Conservation (phyloP, 1,140 invertebrate genomes). For the Megathymus violae region DNA sequence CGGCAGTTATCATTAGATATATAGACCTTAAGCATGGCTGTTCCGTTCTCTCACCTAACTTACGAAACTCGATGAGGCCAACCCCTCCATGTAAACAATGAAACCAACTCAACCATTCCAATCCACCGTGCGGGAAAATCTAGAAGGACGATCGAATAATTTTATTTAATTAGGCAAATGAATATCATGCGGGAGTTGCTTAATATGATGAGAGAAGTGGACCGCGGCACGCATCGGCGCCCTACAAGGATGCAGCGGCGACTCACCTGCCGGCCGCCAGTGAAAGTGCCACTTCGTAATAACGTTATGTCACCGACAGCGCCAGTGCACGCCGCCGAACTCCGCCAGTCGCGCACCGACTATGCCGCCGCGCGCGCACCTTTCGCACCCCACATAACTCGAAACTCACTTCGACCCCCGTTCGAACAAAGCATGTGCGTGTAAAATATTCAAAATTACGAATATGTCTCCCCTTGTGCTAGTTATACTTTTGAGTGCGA, state of each 20-base stretch:
- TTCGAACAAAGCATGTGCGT: slow-evolving; percentile 56
- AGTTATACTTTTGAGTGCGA: slow-evolving; percentile 58
- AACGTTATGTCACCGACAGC: slow-evolving; percentile 65
- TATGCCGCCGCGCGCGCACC: slow-evolving; percentile 71
- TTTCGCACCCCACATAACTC: slow-evolving; percentile 38
- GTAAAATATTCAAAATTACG: slow-evolving; percentile 52
- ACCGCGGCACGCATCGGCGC: slow-evolving; percentile 49
- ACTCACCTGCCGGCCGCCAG: slow-evolving; percentile 53
- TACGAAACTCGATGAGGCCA: too few relatives aligned
- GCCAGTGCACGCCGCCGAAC: slow-evolving; percentile 13
- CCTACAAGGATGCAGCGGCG: slow-evolving; percentile 66
- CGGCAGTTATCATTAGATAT: too few relatives aligned
- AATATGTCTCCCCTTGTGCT: slow-evolving; percentile 67
- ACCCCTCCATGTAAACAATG: too few relatives aligned
- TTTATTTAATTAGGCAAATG: slow-evolving; percentile 3
- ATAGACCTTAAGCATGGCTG: too few relatives aligned
- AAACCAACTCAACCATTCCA: too few relatives aligned
- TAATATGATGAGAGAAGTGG: slow-evolving; percentile 44
- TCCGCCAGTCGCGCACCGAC: slow-evolving; percentile 62
- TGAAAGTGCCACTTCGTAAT: slow-evolving; percentile 72
- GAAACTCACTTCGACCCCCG: slow-evolving; percentile 37
- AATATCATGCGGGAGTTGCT: slow-evolving; percentile 17
- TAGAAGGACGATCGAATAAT: too few relatives aligned
- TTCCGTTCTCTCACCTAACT: too few relatives aligned
- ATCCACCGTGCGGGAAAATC: too few relatives aligned